These are phyloP conservation scores for Drosophila putrida DNA, from an alignment of 2,888 invertebrate species.

Conservation along the genomic window DNA sequence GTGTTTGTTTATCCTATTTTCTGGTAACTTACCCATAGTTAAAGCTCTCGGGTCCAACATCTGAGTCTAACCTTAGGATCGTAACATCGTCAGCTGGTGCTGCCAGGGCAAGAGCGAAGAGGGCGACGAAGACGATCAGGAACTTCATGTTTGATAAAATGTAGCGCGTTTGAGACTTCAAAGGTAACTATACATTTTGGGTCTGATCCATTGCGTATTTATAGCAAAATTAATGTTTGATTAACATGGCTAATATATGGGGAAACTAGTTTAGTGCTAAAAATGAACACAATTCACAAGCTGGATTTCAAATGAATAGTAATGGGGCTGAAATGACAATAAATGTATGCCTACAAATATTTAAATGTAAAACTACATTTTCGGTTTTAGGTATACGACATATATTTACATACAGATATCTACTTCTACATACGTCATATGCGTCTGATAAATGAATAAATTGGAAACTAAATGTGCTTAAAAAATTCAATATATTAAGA, in stretches of 20 bases:
- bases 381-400: not conserved
- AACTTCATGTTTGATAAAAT: constrained; percentile 68
- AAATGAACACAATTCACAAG: constrained; percentile 26
- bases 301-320: constrained; percentile 25
- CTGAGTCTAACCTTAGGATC: constrained; percentile 15
- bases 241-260: constrained; percentile 14
- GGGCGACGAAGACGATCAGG: constrained; percentile 74
- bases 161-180: constrained; percentile 52
- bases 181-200: constrained; percentile 50
- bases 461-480: not conserved
- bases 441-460: not conserved
- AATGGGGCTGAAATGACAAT: not conserved
- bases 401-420: not conserved
- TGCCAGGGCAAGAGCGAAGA: constrained; percentile 76
- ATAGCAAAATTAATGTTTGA: constrained; percentile 26
- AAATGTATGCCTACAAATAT: constrained; percentile 11
- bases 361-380: not conserved
- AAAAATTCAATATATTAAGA: too few relatives aligned
- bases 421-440: not conserved
- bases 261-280: constrained; percentile 52
- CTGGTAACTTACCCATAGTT: constrained; percentile 76
- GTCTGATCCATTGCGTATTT: constrained; percentile 36
- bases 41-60: constrained; percentile 86
- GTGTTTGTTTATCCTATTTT: not conserved
- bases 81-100: constrained; percentile 43